Evolutionary conservation across 2,888 invertebrate genomes (phyloP).

Genomic region (Epinotia bilunana): DNA sequence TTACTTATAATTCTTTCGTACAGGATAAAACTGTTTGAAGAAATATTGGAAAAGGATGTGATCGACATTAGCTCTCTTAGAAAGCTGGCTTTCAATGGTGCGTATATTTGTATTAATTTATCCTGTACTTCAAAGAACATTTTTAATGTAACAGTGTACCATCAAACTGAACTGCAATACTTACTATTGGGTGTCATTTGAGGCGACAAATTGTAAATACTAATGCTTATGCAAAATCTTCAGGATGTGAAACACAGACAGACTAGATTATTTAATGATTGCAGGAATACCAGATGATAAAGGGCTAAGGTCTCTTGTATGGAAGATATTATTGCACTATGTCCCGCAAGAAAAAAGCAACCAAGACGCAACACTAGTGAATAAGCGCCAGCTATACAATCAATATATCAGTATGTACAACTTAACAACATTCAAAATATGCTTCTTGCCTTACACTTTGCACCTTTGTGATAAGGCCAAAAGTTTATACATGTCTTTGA

Average conservation of each 20-base stretch:
- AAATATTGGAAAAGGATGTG: constrained; percentile 87
- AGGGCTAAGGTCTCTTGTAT: constrained; percentile 92
- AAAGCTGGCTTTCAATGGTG: constrained; percentile 92
- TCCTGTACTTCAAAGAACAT: constrained; percentile 11
- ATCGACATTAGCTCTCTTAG: constrained; percentile 88
- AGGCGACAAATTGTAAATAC: no score
- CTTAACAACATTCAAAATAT: neutral
- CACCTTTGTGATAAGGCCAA: no score
- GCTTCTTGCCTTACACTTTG: no score
- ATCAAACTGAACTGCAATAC: no score
- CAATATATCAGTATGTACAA: constrained; percentile 88
- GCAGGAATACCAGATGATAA: constrained; percentile 95
- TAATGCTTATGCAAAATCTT: no score
- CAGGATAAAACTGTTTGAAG: constrained; percentile 93
- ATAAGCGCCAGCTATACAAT: constrained; percentile 91
- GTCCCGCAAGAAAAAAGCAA: constrained; percentile 87
- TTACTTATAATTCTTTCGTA: constrained; percentile 57
- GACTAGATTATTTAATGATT: neutral
- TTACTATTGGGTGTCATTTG: no score
- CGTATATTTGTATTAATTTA: constrained; percentile 44
- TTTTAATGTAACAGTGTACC: no score
- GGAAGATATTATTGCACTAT: constrained; percentile 95
- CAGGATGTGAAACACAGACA: no score
- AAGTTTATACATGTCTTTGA: no score
- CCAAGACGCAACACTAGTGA: constrained; percentile 88